Evolutionary conservation across 2,113 vertebrate species (phyloP).

Genomic region (Ochotona princeps): DNA sequence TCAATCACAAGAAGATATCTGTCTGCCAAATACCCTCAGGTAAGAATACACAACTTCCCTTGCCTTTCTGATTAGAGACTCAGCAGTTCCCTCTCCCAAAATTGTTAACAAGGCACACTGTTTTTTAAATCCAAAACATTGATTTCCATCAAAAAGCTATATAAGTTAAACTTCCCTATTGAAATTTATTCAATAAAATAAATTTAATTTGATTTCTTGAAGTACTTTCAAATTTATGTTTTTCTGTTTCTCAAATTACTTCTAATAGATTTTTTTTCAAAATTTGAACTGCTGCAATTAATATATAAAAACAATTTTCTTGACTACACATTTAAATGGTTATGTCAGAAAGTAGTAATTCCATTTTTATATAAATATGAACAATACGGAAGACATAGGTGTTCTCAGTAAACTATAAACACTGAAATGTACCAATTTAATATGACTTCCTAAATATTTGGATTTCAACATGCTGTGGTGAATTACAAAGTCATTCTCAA

Average conservation of each 20-base stretch:
- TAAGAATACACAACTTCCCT: neutral
- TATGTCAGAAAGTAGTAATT: neutral
- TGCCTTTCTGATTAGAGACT: constrained; percentile 46
- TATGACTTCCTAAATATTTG: constrained; percentile 56
- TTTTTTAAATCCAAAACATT: neutral
- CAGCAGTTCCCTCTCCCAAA: neutral
- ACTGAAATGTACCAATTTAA: constrained; percentile 8
- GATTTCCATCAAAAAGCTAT: neutral
- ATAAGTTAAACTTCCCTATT: neutral
- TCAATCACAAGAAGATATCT: constrained; percentile 62
- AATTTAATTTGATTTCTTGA: neutral
- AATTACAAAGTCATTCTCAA: constrained; percentile 52
- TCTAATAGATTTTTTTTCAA: neutral
- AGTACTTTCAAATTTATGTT: neutral
- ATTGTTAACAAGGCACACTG: constrained; percentile 11
- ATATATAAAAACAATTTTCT: constrained; percentile 9
- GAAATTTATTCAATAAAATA: neutral
- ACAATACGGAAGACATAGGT: neutral
- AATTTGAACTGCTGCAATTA: neutral
- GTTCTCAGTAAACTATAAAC: constrained; percentile 11
- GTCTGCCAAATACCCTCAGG: constrained; percentile 46
- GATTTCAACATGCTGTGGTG: constrained; percentile 37
- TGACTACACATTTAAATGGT: constrained; percentile 36
- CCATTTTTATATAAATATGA: too few relatives aligned
- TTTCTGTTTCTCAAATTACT: neutral